Conservation (phyloP, 2,113 vertebrate species). For the Seriola rivoliana region DNA sequence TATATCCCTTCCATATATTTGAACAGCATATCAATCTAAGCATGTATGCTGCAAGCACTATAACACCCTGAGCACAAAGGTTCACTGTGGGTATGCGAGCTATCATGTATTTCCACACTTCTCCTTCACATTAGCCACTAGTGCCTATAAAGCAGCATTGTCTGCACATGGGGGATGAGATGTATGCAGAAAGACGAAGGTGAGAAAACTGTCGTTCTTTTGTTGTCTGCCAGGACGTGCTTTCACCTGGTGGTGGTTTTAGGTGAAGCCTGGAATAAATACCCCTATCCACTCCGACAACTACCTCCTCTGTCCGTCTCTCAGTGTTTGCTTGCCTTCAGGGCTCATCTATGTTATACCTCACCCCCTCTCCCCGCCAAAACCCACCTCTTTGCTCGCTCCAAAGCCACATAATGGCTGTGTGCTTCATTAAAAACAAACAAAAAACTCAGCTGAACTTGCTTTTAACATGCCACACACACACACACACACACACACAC, state of each 20-base stretch:
- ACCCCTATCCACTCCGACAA: conserved; percentile 55
- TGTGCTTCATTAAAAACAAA: conserved; percentile 56
- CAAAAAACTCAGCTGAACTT: conserved; percentile 43
- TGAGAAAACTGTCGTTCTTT: conserved; percentile 66
- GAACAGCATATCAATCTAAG: conserved; percentile 21
- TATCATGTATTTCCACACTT: conserved; percentile 32
- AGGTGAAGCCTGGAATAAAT: conserved; percentile 67
- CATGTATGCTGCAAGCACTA: neutral
- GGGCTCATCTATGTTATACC: conserved; percentile 63
- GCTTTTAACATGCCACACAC: conserved; percentile 34
- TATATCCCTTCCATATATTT: neutral
- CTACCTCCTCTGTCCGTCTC: conserved; percentile 36
- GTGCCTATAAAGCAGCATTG: conserved; percentile 65
- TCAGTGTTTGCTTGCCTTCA: conserved; percentile 47
- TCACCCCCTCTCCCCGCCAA: neutral
- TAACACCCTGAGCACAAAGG: conserved; percentile 43
- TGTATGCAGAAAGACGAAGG: conserved; percentile 27
- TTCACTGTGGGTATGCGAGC: conserved; percentile 23
- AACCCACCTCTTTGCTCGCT: conserved; percentile 33
- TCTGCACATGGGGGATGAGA: conserved; percentile 42
- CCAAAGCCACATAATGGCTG: conserved; percentile 75
- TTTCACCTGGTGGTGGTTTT: conserved; percentile 77
- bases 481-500: conserved; percentile 27
- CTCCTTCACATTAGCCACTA: conserved; percentile 11
- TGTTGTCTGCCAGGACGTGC: conserved; percentile 68